A percentile compares a stretch with the other conserved stretches of the same genome.
phyloP scores from a whole-genome alignment of 2,797 vertebrate species.

The Sternarchorhynchus goeldii region DNA sequence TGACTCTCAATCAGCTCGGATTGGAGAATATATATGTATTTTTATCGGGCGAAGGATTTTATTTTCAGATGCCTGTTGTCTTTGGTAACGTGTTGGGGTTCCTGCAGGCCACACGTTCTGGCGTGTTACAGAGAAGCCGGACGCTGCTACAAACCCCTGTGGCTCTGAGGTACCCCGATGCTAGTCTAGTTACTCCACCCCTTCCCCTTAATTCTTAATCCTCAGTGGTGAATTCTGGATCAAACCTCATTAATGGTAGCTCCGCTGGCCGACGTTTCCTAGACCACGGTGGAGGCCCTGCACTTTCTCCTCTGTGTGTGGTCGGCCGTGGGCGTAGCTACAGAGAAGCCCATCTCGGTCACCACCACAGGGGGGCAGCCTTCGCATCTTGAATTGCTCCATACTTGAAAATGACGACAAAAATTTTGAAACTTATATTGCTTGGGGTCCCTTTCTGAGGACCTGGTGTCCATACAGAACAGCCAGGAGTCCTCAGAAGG shows the following conservation, averaged over 20 bases:
- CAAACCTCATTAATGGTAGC: conserved; percentile 45
- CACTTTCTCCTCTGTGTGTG: conserved; percentile 56
- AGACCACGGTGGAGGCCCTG: conserved; percentile 58
- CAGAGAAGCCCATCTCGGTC: conserved; percentile 80
- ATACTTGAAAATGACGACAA: conserved; percentile 73
- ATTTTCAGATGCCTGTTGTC: conserved; percentile 30
- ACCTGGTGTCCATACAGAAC: conserved; percentile 79
- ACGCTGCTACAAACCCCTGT: conserved; percentile 75
- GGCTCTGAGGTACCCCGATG: conserved; percentile 69
- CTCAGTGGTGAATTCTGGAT: conserved; percentile 51
- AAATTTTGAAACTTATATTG: conserved; percentile 58
- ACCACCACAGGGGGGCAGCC: conserved; percentile 61
- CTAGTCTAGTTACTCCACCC: conserved; percentile 63
- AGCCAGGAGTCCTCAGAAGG: conserved; percentile 67
- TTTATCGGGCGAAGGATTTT: conserved; percentile 24
- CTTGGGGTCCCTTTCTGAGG: conserved; percentile 76
- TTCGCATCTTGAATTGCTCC: conserved; percentile 56
- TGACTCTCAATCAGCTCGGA: conserved; percentile 1
- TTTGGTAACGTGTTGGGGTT: conserved; percentile 26
- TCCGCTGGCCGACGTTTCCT: conserved; percentile 49
- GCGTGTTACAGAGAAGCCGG: conserved; percentile 83
- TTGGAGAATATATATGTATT: conserved; percentile 16
- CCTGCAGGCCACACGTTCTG: conserved; percentile 73
- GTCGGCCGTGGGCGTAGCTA: conserved; percentile 78
- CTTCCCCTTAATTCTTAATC: conserved; percentile 46